Evolutionary conservation across 1,140 invertebrate species (phyloP), one percentile per base, ranked within the genome.

Genomic region (Dendroctonus valens): DNA sequence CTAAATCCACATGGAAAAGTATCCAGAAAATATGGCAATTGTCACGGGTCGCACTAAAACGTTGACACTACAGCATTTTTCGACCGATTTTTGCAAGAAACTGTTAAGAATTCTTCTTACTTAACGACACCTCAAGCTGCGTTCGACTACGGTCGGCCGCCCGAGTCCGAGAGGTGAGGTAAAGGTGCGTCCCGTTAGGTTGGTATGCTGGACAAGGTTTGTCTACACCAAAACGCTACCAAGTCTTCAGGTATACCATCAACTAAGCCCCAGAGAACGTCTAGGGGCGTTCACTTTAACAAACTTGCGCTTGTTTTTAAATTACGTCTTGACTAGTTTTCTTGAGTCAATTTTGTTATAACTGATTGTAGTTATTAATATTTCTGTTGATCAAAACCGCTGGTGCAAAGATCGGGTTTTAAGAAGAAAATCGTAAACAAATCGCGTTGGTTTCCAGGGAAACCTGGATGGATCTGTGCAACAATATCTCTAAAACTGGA

Each of bases 151-250:
- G 54, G 15, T 63, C 51, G 60, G 51, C 37, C 54, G 54, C 66
- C 62, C 65, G 57, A 65, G 12, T 58, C 59, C 58, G 69, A 66
- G 60, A 73, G 72, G 72, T 72, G 72, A 72, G 69, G 68, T 72
- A 70, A 61, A 73, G 72, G 72, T 73, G 72, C 72, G 72, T 73
- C 72, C 72, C 72, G 72, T 73, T 73, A 73, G 68, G 63, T 69
- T 70, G 70, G 70, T 70, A 72, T 70, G 72, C 41, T 49, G 59
- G 44, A 57, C 48, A 49, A 26, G 40, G 61, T 14, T 64, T 37
- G 53, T 42, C 54, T 42, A 51, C 51, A 54, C 58, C 59, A 61
- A 61, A 8, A 52, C 1, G 2, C 26, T 26, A 26, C 26, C 26
- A 26, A 26, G 26, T 26, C 50, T 52, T 9, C 12, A 52, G 5